A percentile compares a stretch with the other conserved stretches of the same genome.
phyloP scores from a whole-genome alignment of 2,797 vertebrate species.

The Prunella strophiata region DNA sequence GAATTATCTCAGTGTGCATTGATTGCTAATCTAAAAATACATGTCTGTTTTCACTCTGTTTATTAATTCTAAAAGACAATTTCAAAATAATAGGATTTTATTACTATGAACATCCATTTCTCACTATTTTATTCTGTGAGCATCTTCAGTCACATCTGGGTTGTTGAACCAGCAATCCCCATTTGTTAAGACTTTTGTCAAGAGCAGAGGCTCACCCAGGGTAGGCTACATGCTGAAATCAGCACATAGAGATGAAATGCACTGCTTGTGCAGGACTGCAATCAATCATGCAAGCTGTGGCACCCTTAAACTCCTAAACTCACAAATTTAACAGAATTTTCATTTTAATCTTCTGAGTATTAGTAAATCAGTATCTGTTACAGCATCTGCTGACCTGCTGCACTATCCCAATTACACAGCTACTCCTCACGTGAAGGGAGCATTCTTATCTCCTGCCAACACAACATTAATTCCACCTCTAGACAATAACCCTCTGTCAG shows the following conservation, averaged over 20 bases:
- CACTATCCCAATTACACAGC: neutral
- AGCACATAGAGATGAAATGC: neutral
- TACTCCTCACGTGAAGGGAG: neutral
- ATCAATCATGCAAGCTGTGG: neutral
- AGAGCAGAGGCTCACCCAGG: neutral
- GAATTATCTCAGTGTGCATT: neutral
- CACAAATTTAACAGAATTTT: neutral
- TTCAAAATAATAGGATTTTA: neutral
- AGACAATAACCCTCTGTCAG: conserved; percentile 25
- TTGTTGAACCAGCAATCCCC: neutral
- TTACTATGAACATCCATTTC: neutral
- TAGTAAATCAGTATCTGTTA: conserved; percentile 7
- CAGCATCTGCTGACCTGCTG: conserved; percentile 15
- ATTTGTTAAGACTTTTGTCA: neutral
- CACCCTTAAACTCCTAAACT: neutral
- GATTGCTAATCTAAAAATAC: neutral
- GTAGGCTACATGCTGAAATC: neutral
- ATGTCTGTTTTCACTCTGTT: neutral
- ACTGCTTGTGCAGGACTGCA: neutral
- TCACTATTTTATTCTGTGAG: neutral
- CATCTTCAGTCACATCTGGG: neutral
- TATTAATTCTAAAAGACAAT: neutral
- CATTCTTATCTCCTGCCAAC: conserved; percentile 13
- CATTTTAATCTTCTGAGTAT: neutral
- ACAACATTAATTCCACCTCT: neutral